These are phyloP conservation scores for Caerostris darwini DNA, from an alignment of 1,140 invertebrate genomes.

Conservation along the genomic window DNA sequence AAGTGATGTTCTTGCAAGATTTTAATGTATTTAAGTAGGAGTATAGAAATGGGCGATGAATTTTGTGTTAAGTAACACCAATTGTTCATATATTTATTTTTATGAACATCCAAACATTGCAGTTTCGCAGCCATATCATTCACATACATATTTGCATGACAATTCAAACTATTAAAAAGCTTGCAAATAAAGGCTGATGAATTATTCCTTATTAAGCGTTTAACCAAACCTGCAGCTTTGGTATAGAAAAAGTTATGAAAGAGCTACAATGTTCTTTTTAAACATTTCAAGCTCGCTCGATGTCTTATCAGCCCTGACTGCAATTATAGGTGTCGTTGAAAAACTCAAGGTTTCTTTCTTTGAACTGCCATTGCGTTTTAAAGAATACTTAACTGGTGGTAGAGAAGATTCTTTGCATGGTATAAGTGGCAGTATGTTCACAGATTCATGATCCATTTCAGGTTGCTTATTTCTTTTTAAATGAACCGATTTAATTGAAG, in stretches of 20 bases:
- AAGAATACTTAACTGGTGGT: slow-evolving; percentile 65
- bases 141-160: too few species aligned
- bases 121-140: too few species aligned
- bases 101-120: too few species aligned
- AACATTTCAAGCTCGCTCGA: slow-evolving; percentile 67
- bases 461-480: slow-evolving; percentile 14
- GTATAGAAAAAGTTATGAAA: neutral
- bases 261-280: slow-evolving; percentile 66
- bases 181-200: too few species aligned
- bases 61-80: too few species aligned
- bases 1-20: too few species aligned
- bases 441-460: neutral
- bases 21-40: too few species aligned
- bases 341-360: slow-evolving; percentile 60
- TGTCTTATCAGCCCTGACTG: slow-evolving; percentile 61
- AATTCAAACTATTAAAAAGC: too few species aligned
- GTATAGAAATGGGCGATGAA: too few species aligned
- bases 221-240: too few species aligned
- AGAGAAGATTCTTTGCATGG: slow-evolving; percentile 58
- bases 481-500: slow-evolving; percentile 51
- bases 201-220: too few species aligned
- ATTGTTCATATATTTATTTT: too few species aligned
- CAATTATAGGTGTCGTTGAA: slow-evolving; percentile 18
- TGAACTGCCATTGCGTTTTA: slow-evolving; percentile 55
- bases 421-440: slow-evolving; percentile 55